Evolutionary conservation across 2,888 invertebrate species (phyloP).

Genomic region (Pristionchus exspectatus): DNA sequence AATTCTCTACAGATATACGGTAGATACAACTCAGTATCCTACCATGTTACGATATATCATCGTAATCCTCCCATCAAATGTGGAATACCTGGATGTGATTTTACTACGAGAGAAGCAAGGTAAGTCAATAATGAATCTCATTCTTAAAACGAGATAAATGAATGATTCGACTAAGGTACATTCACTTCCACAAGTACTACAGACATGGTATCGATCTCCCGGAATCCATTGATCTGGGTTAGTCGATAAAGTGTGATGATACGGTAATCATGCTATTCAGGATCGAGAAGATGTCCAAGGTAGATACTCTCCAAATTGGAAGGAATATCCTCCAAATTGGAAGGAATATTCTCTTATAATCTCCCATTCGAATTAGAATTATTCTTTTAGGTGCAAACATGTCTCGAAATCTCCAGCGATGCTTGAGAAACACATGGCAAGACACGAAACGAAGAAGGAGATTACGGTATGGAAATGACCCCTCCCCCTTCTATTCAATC

Average conservation of each 20-base stretch:
- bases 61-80: slow-evolving; percentile 79
- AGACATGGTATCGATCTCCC: slow-evolving; percentile 77
- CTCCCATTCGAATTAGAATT: background rate
- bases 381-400: slow-evolving; percentile 70
- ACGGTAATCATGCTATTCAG: slow-evolving; percentile 59
- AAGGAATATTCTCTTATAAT: background rate
- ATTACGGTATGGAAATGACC: background rate
- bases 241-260: slow-evolving; percentile 39
- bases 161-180: slow-evolving; percentile 65
- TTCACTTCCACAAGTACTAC: slow-evolving; percentile 79
- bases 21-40: slow-evolving; percentile 78
- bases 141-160: background rate
- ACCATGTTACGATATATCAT: slow-evolving; percentile 79
- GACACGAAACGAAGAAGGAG: slow-evolving; percentile 64
- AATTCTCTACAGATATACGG: slow-evolving; percentile 67
- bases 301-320: background rate
- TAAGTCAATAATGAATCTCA: background rate
- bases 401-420: slow-evolving; percentile 78
- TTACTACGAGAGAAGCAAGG: slow-evolving; percentile 76
- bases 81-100: slow-evolving; percentile 77
- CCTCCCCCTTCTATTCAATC: background rate
- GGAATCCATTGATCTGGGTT: slow-evolving; percentile 76
- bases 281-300: slow-evolving; percentile 76
- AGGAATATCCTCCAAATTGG: too few species aligned
- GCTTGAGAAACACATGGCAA: slow-evolving; percentile 77